Evolutionary conservation across 2,113 vertebrate species (phyloP).

Genomic region (Polyodon spathula): DNA sequence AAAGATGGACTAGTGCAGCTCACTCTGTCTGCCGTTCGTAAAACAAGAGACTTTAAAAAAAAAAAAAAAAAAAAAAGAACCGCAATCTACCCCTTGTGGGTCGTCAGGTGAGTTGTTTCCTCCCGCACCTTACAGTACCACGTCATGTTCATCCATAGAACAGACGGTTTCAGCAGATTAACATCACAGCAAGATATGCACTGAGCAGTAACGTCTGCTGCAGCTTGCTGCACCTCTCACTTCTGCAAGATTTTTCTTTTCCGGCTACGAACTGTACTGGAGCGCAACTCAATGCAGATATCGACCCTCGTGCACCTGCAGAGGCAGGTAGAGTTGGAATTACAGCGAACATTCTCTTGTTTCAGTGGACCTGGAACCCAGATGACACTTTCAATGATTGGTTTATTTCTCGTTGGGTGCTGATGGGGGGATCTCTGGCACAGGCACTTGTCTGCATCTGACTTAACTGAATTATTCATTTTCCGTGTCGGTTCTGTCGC

Average conservation of each 20-base stretch:
- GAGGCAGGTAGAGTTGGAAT: slow-evolving; percentile 35
- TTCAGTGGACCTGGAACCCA: slow-evolving; percentile 7
- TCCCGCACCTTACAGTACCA: slow-evolving; percentile 3
- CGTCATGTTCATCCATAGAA: slow-evolving; percentile 9
- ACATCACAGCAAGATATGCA: slow-evolving; percentile 1
- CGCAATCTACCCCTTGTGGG: slow-evolving; percentile 7
- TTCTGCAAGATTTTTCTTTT: slow-evolving; percentile 26
- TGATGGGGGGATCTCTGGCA: slow-evolving; percentile 16
- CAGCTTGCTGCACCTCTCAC: background rate
- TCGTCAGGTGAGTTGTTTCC: slow-evolving; percentile 20
- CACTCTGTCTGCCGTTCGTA: too few relatives aligned
- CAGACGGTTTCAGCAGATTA: slow-evolving; percentile 8
- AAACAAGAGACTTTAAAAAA: slow-evolving; percentile 17
- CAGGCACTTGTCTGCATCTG: slow-evolving; percentile 18
- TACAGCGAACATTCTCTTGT: slow-evolving; percentile 13
- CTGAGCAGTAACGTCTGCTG: slow-evolving; percentile 1
- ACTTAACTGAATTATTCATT: slow-evolving; percentile 36
- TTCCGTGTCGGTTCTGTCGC: slow-evolving; percentile 22
- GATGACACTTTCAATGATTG: slow-evolving; percentile 11
- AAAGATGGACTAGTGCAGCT: too few relatives aligned
- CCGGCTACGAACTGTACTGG: slow-evolving; percentile 39
- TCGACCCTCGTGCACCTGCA: slow-evolving; percentile 33
- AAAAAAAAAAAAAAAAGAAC: slow-evolving; percentile 20
- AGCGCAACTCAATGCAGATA: slow-evolving; percentile 47
- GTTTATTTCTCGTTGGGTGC: slow-evolving; percentile 17